Conservation (phyloP, 1,140 invertebrate genomes). For the Psix sp. region DNA sequence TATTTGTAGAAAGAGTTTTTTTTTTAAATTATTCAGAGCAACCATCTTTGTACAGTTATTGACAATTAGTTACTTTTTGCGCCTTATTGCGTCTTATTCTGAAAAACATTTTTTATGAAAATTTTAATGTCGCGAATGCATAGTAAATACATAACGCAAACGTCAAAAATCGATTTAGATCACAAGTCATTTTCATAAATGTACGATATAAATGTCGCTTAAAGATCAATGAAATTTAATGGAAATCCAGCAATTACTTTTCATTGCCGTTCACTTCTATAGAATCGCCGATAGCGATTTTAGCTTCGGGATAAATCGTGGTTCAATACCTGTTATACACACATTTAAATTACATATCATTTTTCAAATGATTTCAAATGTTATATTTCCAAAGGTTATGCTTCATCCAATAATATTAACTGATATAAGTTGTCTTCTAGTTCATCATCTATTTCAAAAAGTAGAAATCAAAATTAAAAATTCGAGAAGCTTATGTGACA, state of each 20-base stretch:
- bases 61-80: too few species aligned
- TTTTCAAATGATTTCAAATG: slow-evolving; percentile 34
- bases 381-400: slow-evolving; percentile 32
- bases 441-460: too few species aligned
- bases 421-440: too few species aligned
- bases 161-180: slow-evolving; percentile 26
- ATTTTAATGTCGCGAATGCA: too few species aligned
- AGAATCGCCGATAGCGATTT: slow-evolving; percentile 35
- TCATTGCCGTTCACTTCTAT: slow-evolving; percentile 51
- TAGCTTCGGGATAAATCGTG: slow-evolving; percentile 34
- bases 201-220: slow-evolving; percentile 49
- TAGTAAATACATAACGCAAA: slow-evolving; percentile 13
- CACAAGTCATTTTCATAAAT: slow-evolving; percentile 44
- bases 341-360: slow-evolving; percentile 33
- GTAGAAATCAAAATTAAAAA: too few species aligned
- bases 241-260: slow-evolving; percentile 43
- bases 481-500: too few species aligned
- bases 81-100: too few species aligned
- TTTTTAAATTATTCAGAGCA: slow-evolving; percentile 14
- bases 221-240: slow-evolving; percentile 50
- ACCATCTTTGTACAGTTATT: too few species aligned
- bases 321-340: slow-evolving; percentile 29
- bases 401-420: too few species aligned
- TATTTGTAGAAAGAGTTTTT: too few species aligned
- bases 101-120: too few species aligned